Evolutionary conservation across 2,113 vertebrate species (phyloP).

Genomic region (Gobius niger): DNA sequence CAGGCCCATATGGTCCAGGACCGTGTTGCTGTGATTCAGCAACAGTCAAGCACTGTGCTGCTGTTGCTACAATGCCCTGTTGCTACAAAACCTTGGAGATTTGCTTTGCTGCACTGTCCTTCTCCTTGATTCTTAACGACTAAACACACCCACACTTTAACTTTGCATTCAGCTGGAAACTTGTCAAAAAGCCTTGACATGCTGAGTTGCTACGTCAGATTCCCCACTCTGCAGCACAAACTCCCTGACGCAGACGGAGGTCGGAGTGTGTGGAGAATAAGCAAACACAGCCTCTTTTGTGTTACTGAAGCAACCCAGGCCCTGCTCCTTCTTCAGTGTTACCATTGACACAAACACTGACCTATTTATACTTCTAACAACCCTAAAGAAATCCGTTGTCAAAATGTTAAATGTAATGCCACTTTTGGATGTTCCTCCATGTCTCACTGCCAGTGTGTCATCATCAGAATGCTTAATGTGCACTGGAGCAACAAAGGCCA

Average conservation of each 20-base stretch:
- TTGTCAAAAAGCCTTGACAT: constrained; percentile 34
- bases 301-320: constrained; percentile 28
- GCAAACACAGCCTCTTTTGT: constrained; percentile 67
- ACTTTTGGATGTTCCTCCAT: background rate
- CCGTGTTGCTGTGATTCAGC: too few relatives aligned
- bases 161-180: constrained; percentile 51
- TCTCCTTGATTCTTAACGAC: constrained; percentile 17
- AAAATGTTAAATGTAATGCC: constrained; percentile 8
- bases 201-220: constrained; percentile 47
- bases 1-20: too few relatives aligned
- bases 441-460: constrained; percentile 1
- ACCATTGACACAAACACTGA: constrained; percentile 41
- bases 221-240: constrained; percentile 32
- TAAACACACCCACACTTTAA: constrained; percentile 28
- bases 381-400: constrained; percentile 1
- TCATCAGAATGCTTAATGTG: constrained; percentile 14
- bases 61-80: constrained; percentile 38
- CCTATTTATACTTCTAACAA: constrained; percentile 29
- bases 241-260: constrained; percentile 8
- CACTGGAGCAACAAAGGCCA: background rate
- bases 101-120: constrained; percentile 20
- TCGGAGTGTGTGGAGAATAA: constrained; percentile 32
- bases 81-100: constrained; percentile 11
- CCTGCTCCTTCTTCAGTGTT: constrained; percentile 35
- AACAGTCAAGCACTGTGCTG: constrained; percentile 6